Evolutionary conservation across 2,888 invertebrate genomes (phyloP), one percentile per base, ranked within the genome.

Genomic region (Trachelus iudaicus): DNA sequence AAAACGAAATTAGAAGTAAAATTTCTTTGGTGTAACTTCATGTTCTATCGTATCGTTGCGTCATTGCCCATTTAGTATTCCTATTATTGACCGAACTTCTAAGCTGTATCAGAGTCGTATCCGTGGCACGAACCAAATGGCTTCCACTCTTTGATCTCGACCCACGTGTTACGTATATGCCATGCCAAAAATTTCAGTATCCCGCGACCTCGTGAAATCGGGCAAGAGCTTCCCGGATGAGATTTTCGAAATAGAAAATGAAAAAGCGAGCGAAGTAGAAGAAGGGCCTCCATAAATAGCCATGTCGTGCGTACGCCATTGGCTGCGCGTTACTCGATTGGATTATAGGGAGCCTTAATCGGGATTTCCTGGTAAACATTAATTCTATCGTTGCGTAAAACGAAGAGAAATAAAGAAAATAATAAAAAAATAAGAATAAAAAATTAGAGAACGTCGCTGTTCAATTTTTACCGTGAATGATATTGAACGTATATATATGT

Each of bases 311-410:
- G 23, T 56, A 56, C 56, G 56, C 56, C 56, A 56, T 23, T 56
- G 56, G 56, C 56, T 56, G 56, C 56, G 56, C 56, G 56, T 23
- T 71, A 77, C 37, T 69, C 79, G 76, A 79, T 79, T 74, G 75
- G 77, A 77, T 75, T 76, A 78, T 76, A 71, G 79, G 74, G 76
- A 79, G 79, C 79, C 75, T 69, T 77, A 77, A 77, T 74, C 75
- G 79, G 79, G 75, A 79, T 79, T 79, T 79, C 77, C 75, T 76
- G 76, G 79, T 75, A 56, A 56, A 56, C 56, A 23, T 56, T 2
- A 23, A 23, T 56, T 56, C 56, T 56, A 1, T 56, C 56, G 9
- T 56, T 56, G 56, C 23, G 23, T 56, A 56, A 56, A 56, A 56
- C 15, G 56, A 23, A 56, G 23, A 56, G 56, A 56, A 56, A 23